Conservation (phyloP, 2,113 vertebrate genomes). For the Corythornis cristatus region DNA sequence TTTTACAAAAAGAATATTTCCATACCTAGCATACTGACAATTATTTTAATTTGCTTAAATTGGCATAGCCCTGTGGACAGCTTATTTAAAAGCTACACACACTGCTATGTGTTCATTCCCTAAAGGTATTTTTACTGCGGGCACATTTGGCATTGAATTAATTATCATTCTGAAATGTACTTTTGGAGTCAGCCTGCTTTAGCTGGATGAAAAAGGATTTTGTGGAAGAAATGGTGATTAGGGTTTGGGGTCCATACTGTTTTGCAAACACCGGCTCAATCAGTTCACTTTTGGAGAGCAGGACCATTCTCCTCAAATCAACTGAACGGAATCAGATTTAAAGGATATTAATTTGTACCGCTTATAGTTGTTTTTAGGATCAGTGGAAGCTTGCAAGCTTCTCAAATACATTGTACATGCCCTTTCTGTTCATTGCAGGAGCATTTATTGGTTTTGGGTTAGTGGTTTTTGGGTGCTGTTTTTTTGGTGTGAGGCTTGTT, state of each 20-base stretch:
- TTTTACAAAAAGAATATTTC: constrained; percentile 53
- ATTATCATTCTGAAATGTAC: constrained; percentile 60
- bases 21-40: constrained; percentile 60
- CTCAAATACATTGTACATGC: not conserved
- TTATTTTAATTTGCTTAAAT: constrained; percentile 72
- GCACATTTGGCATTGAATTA: constrained; percentile 66
- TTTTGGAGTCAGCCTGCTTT: constrained; percentile 56
- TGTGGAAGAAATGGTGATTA: constrained; percentile 58
- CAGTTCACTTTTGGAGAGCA: constrained; percentile 45
- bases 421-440: not conserved
- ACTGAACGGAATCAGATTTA: constrained; percentile 7
- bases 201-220: constrained; percentile 52
- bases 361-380: not conserved
- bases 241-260: constrained; percentile 53
- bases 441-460: not conserved
- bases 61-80: constrained; percentile 55
- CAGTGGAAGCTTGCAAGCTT: not conserved
- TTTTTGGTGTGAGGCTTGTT: too few species aligned
- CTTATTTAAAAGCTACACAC: constrained; percentile 67
- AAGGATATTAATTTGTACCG: constrained; percentile 37
- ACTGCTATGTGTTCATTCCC: constrained; percentile 64
- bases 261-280: constrained; percentile 61
- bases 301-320: constrained; percentile 46
- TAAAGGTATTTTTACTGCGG: constrained; percentile 70
- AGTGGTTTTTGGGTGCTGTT: too few species aligned